Percentiles rank a stretch among this genome's conserved stretches.
Evolutionary conservation across 2,888 invertebrate species (phyloP).

Genomic region (Perithous albicinctus): DNA sequence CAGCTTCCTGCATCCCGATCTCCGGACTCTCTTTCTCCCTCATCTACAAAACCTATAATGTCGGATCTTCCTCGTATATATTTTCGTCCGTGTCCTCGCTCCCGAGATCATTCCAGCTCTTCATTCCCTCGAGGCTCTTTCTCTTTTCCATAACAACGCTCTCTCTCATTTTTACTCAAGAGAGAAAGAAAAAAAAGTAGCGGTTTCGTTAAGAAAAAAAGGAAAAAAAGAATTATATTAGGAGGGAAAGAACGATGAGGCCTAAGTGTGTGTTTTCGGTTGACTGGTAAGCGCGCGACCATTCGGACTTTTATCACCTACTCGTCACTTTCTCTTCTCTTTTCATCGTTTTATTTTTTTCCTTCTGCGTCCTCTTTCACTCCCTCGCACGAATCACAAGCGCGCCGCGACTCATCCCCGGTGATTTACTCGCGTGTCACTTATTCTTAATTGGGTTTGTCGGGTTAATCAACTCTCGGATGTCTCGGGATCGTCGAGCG

Average conservation of each 20-base stretch:
- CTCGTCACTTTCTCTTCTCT: conserved; percentile 58
- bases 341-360: conserved; percentile 43
- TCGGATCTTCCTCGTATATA: conserved; percentile 32
- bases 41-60: background rate
- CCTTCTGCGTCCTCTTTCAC: conserved; percentile 6
- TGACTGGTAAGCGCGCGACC: conserved; percentile 21
- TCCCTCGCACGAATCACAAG: conserved; percentile 62
- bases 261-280: conserved; percentile 55
- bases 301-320: conserved; percentile 68
- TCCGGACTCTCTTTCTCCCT: conserved; percentile 22
- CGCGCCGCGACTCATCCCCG: conserved; percentile 70
- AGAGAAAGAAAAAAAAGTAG: conserved; percentile 41
- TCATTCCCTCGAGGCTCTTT: conserved; percentile 54
- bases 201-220: conserved; percentile 57
- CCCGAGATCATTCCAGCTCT: conserved; percentile 47
- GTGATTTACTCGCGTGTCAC: conserved; percentile 76
- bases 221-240: conserved; percentile 58
- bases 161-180: conserved; percentile 50
- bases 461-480: conserved; percentile 63
- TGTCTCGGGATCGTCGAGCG: conserved; percentile 19
- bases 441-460: conserved; percentile 78
- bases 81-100: conserved; percentile 37
- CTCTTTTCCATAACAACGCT: conserved; percentile 24
- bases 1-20: conserved; percentile 77
- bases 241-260: conserved; percentile 37